phyloP scores from a whole-genome alignment of 2,113 vertebrate species.

The Podarcis muralis region DNA sequence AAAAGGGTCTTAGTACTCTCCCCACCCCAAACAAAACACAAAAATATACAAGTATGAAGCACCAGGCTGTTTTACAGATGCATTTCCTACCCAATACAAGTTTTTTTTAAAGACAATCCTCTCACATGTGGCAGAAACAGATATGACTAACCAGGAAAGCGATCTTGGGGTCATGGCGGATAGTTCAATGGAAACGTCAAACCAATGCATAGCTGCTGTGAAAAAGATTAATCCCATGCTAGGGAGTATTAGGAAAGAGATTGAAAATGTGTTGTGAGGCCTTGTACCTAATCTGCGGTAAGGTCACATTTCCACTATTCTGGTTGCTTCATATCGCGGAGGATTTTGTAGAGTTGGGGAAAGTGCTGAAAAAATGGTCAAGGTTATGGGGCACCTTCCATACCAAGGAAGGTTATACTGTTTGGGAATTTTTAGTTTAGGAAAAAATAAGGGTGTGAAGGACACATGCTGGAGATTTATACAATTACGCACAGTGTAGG shows the following conservation, averaged over 20 bases:
- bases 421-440: no score
- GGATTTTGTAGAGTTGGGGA: not conserved
- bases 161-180: not conserved
- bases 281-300: not conserved
- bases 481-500: no score
- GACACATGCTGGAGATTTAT: no score
- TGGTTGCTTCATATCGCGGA: not conserved
- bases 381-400: not conserved
- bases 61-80: not conserved
- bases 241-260: not conserved
- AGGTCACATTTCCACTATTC: not conserved
- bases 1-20: not conserved
- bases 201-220: not conserved
- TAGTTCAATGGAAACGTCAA: not conserved
- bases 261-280: not conserved
- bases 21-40: not conserved
- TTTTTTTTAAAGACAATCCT: not conserved
- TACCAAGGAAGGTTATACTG: not conserved
- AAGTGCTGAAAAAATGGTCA: not conserved
- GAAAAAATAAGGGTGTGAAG: no score
- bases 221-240: not conserved
- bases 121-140: not conserved
- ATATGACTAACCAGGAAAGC: not conserved
- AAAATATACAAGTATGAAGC: not conserved
- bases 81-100: not conserved